A percentile compares a stretch with the other conserved stretches of the same genome.
Conservation (phyloP, 2,113 vertebrate genomes). For the Saiga tatarica region DNA sequence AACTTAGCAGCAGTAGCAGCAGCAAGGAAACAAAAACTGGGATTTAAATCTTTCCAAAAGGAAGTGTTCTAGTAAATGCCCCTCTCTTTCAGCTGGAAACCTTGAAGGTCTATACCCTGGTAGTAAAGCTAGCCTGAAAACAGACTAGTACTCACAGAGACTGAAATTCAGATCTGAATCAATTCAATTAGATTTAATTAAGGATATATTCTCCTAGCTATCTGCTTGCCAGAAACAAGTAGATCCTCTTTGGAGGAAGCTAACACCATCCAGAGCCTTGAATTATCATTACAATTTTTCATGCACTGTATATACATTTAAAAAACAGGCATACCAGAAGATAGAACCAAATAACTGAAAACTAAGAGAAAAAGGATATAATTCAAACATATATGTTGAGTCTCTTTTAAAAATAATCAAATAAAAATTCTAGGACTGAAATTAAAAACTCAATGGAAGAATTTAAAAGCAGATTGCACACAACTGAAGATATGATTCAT, state of each 20-base stretch:
- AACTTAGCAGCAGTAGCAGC: too few species aligned
- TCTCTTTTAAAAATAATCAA: not conserved
- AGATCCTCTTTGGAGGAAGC: not conserved
- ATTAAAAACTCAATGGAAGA: not conserved
- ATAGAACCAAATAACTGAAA: slow-evolving; percentile 33
- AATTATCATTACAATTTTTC: slow-evolving; percentile 4
- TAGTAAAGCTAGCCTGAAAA: not conserved
- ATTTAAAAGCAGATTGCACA: slow-evolving; percentile 15
- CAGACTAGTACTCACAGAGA: not conserved
- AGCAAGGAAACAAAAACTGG: not conserved
- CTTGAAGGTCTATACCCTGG: not conserved
- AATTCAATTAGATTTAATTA: not conserved
- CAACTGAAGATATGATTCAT: not conserved
- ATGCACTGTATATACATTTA: not conserved
- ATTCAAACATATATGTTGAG: not conserved
- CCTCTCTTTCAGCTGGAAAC: not conserved
- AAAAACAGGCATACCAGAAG: not conserved
- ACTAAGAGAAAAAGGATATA: not conserved
- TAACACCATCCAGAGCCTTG: not conserved
- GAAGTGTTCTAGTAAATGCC: not conserved
- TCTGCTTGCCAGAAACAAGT: not conserved
- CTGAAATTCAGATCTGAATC: not conserved
- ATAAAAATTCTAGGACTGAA: not conserved
- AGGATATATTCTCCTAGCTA: not conserved
- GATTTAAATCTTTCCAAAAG: not conserved